Evolutionary conservation across 64 coral and sea anemone species (phyloP), one percentile per base, ranked within the genome.

Genomic region (Platygyra sinensis): DNA sequence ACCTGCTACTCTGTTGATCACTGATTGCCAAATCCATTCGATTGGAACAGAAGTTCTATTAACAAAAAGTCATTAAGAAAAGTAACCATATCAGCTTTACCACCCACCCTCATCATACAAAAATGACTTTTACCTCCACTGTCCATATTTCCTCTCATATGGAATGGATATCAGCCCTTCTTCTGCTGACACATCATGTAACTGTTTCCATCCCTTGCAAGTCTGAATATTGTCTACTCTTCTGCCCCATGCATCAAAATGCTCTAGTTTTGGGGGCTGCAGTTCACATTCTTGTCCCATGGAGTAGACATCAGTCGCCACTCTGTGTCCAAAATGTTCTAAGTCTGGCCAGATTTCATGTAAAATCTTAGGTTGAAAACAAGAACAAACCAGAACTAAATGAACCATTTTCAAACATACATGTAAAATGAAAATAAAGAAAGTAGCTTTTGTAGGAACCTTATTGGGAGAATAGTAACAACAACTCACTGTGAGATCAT

Each of bases 211-310:
- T 33, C 90, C 96, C 36, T 88, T 59, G 76, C 93, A 95, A 18
- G 93, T 95, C 60, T 59, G 94, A 33, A 98, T 98, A 5, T 78
- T 73, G 91, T 95, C 96, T 12, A 98, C 86, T 50, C 89, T 83
- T 60, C 73, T 82, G 24, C 96, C 96, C 93, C 96, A 98, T 0
- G 93, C 93, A 95, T 98, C 93, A 98, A 91, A 98, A 39, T 87
- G 87, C 57, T 90, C 85, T 12, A 98, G 87, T 52, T 36, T 87
- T 75, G 93, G 93, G 67, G 87, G 96, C 33, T 93, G 92, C 18
- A 90, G 42, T 10, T 93, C 96, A 80, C 89, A 93, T 79, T 95
- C 67, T 74, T 46, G 65, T 75, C 96, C 93, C 87, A 98, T 82
- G 38, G 86, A 82, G 77, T 88, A 75, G 24, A 98, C 82, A 89